Conservation (phyloP, 1,140 invertebrate species). For the Drosophila prosaltans region DNA sequence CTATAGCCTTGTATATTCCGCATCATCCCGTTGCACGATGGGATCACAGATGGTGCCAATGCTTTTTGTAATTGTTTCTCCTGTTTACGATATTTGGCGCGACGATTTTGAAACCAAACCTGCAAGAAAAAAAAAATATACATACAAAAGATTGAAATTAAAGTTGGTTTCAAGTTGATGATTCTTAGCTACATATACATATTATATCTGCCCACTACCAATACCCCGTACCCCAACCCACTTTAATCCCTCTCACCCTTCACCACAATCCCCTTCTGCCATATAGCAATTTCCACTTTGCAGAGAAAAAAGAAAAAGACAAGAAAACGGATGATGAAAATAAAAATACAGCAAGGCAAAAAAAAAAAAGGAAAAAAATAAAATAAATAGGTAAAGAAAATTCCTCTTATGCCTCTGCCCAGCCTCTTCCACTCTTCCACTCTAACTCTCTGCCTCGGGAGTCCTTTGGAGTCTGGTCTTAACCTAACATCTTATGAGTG, state of each 20-base stretch:
- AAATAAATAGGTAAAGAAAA: conserved; percentile 36
- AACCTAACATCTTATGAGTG: conserved; percentile 63
- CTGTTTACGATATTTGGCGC: conserved; percentile 98
- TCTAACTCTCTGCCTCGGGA: neutral
- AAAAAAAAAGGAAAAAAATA: conserved; percentile 15
- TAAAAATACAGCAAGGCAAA: conserved; percentile 21
- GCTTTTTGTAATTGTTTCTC: conserved; percentile 99
- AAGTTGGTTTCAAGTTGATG: conserved; percentile 1
- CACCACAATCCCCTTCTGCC: neutral
- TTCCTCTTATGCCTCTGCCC: conserved; percentile 1
- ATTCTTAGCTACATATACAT: conserved; percentile 5
- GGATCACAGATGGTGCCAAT: conserved; percentile 93
- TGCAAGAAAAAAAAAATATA: conserved; percentile 35
- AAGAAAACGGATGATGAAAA: conserved; percentile 40
- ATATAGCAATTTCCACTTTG: conserved; percentile 41
- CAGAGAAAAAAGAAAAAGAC: conserved; percentile 22
- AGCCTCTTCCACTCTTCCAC: neutral
- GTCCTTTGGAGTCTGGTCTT: conserved; percentile 26
- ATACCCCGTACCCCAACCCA: neutral
- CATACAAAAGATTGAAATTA: neutral
- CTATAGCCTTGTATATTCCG: conserved; percentile 97
- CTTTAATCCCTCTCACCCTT: neutral
- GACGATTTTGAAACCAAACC: conserved; percentile 96
- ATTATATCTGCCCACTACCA: neutral
- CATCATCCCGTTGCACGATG: conserved; percentile 97